Conservation (phyloP, 2,888 invertebrate genomes). For the Dasypogon diadema region DNA sequence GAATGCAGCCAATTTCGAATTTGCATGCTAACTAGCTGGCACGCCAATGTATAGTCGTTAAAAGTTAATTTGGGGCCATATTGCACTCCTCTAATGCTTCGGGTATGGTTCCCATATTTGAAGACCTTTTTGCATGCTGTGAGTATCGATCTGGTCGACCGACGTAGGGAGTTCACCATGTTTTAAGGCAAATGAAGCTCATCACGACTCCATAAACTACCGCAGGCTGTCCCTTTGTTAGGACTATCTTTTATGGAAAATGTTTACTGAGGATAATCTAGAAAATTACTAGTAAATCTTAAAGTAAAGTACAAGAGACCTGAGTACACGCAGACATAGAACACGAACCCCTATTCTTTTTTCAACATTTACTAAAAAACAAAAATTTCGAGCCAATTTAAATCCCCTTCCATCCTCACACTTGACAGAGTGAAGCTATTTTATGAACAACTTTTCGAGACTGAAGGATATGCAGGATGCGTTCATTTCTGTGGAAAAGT, state of each 20-base stretch:
- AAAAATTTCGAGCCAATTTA: background rate
- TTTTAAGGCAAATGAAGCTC: background rate
- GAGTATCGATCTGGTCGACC: background rate
- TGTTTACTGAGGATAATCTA: background rate
- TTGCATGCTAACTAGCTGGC: constrained; percentile 7
- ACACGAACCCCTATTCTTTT: no score
- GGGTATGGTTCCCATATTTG: background rate
- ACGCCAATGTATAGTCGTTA: background rate
- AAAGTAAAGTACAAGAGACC: background rate
- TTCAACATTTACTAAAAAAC: background rate
- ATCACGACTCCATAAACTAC: background rate
- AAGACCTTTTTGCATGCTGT: background rate
- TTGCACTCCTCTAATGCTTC: background rate
- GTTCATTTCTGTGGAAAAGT: background rate
- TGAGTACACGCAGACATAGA: background rate
- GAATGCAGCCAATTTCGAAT: constrained; percentile 1
- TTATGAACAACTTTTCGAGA: background rate
- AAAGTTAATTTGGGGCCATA: constrained; percentile 5
- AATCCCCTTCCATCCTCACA: background rate
- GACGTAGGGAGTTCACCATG: background rate
- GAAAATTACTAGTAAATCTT: background rate
- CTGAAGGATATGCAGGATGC: background rate
- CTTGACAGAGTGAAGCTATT: background rate
- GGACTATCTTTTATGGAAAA: background rate
- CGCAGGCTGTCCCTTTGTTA: background rate